Base-by-base conservation (phyloP, 2,888 invertebrate species). In the Falcaria lacertinaria region DNA sequence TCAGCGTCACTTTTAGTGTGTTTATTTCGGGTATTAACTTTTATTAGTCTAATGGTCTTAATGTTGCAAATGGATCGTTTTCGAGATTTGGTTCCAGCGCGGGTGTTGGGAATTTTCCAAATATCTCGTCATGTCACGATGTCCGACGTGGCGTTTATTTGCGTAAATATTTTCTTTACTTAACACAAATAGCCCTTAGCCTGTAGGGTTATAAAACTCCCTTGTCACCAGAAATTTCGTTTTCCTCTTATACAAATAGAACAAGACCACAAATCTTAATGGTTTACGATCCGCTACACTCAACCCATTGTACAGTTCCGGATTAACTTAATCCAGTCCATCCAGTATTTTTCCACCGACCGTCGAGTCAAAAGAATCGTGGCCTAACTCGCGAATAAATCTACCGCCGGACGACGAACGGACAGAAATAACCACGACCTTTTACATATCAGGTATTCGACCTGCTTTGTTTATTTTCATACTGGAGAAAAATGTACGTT, bases 381-480 rank as follows among this genome's bases (percentile, higher is more conserved):
- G 16, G 1, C 25, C 15, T 19, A 28, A 28, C 1, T 22, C 22
- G 25, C 14, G 37, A 15, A 15, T 37, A 25, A 37, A 37, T 37
- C 25, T 22, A 22, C 22, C 22, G 22, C 14, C 15, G 17, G 13
- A 22, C 33, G 38, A 14, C 32, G 22, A 25, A 41, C 25, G 25
- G 41, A 49, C 42, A 43, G 36, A 42, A 34, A 36, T 38, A 48
- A 25, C 43, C 35, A 43, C 34, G 42, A 45, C 45, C 43, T 41
- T 47, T 47, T 44, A 42, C 36, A 19, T 15, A 25, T 39, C 40
- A 47, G 54, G 46, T 54, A 47, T 47, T 48, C 43, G 42, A 43
- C 40, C 39, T 22, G 49, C 32, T n/a, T 15, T 33, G 41, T 15
- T 34, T 53, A 53, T 44, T 49, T 47, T 44, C 42, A 34, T 41